phyloP scores from a whole-genome alignment of 2,797 vertebrate species.

The Chelidonichthys spinosus region DNA sequence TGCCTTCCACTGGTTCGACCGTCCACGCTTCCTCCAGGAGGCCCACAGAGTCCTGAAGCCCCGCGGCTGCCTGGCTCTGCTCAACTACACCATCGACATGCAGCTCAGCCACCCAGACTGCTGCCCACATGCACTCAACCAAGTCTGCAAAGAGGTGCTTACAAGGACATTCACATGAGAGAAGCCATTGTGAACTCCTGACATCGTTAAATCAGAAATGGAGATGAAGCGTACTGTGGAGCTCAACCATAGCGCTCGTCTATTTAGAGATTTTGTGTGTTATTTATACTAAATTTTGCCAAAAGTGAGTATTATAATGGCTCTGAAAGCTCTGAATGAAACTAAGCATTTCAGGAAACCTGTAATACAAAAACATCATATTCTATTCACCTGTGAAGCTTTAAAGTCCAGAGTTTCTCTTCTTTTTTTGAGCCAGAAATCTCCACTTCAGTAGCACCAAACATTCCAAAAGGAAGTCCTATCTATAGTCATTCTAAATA shows the following conservation, averaged over 20 bases:
- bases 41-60: conserved; percentile 82
- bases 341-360: not conserved
- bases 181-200: not conserved
- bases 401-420: not conserved
- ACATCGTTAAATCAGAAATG: not conserved
- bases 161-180: conserved; percentile 1
- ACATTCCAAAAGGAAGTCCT: not conserved
- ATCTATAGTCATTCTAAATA: not conserved
- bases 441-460: not conserved
- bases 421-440: too few species aligned
- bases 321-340: too few species aligned
- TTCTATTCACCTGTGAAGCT: not conserved
- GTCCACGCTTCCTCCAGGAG: conserved; percentile 80
- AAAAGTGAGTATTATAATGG: not conserved
- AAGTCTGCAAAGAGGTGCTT: conserved; percentile 82
- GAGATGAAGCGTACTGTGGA: too few species aligned
- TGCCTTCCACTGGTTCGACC: conserved; percentile 89
- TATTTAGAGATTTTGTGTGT: not conserved
- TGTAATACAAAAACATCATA: not conserved
- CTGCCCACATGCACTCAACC: conserved; percentile 78
- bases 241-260: too few species aligned
- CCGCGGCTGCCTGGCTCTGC: conserved; percentile 82
- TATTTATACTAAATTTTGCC: too few species aligned
- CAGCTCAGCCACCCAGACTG: conserved; percentile 75
- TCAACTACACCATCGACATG: conserved; percentile 84